A percentile compares a stretch with the other conserved stretches of the same genome.
Evolutionary conservation across 2,888 invertebrate species (phyloP).

Genomic region (Synergus japonicus): DNA sequence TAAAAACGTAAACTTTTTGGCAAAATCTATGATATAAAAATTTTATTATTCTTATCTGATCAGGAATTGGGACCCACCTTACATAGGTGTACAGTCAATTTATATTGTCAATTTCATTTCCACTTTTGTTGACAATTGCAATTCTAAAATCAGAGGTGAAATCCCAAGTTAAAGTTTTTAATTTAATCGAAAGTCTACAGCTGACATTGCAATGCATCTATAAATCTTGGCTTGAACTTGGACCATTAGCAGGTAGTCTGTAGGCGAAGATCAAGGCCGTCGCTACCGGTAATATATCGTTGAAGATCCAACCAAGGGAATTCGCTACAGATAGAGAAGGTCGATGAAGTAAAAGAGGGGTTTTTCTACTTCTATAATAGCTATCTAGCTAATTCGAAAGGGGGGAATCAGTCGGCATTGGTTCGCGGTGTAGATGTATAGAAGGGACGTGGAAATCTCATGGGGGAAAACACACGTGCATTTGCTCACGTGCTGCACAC

Average conservation of each 20-base stretch:
- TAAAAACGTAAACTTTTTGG: too few species aligned
- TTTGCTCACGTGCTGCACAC: conserved; percentile 58
- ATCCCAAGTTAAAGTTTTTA: background rate
- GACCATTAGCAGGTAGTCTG: conserved; percentile 15
- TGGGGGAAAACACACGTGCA: conserved; percentile 43
- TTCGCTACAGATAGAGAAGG: background rate
- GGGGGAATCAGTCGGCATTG: background rate
- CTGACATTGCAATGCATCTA: background rate
- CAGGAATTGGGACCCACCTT: too few species aligned
- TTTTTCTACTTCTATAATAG: background rate
- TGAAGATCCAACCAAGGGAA: background rate
- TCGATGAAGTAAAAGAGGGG: background rate
- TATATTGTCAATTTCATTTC: background rate
- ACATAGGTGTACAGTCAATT: background rate
- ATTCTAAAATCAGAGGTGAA: background rate
- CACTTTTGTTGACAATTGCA: background rate
- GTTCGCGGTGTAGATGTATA: conserved; percentile 37
- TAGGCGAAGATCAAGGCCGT: conserved; percentile 57
- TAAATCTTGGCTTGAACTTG: conserved; percentile 24
- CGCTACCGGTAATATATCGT: conserved; percentile 1
- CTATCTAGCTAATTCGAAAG: background rate
- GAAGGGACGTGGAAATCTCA: conserved; percentile 2
- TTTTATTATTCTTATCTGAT: too few species aligned
- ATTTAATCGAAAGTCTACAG: background rate
- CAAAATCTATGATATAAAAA: too few species aligned